Percentiles rank a stretch among this genome's conserved stretches.
Evolutionary conservation across 2,888 invertebrate species (phyloP).

Genomic region (Drosophila peninsularis): DNA sequence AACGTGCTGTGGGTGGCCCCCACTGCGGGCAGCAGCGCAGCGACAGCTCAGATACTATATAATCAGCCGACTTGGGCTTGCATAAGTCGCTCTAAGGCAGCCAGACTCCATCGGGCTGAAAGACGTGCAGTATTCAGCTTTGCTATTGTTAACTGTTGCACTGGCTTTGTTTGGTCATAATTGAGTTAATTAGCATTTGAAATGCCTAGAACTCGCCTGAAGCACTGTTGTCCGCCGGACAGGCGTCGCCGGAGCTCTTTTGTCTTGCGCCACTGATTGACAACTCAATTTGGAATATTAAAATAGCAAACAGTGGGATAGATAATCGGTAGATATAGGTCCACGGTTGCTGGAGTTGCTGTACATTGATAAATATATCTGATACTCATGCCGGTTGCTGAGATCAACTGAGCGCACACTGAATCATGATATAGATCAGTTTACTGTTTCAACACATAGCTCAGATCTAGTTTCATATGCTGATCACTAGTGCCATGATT

Average conservation of each 20-base stretch:
- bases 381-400: not conserved
- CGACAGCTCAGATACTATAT: slow-evolving; percentile 1
- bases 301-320: not conserved
- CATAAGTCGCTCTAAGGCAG: not conserved
- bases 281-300: slow-evolving; percentile 20
- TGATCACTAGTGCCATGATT: not conserved
- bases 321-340: too few relatives aligned
- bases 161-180: slow-evolving; percentile 29
- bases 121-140: slow-evolving; percentile 29
- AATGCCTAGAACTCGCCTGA: slow-evolving; percentile 9
- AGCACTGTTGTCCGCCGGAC: slow-evolving; percentile 13
- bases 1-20: slow-evolving; percentile 28
- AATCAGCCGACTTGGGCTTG: not conserved
- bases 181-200: slow-evolving; percentile 41
- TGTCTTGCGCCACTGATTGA: slow-evolving; percentile 14
- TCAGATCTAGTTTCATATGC: not conserved
- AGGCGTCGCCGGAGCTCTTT: slow-evolving; percentile 18
- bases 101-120: slow-evolving; percentile 10
- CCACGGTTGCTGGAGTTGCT: too few relatives aligned
- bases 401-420: too few relatives aligned
- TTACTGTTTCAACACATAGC: too few relatives aligned
- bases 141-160: slow-evolving; percentile 2
- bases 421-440: not conserved
- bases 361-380: not conserved
- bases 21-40: too few relatives aligned